Conservation (phyloP, 2,797 vertebrate genomes). For the Sternarchorhynchus goeldii region DNA sequence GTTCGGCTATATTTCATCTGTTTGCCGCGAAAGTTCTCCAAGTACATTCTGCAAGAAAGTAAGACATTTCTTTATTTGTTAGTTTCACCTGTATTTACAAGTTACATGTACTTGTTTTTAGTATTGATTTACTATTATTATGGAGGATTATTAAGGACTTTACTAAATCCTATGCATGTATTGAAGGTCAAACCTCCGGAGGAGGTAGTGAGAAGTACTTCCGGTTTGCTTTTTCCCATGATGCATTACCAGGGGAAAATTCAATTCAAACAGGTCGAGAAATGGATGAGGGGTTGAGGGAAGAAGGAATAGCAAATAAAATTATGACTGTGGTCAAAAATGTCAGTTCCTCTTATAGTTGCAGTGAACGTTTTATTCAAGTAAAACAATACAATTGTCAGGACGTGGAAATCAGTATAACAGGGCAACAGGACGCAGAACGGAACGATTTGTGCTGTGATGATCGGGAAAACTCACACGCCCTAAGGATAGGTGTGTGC, state of each 20-base stretch:
- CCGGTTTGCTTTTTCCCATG: conserved; percentile 66
- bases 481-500: background rate
- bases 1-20: too few relatives aligned
- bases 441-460: conserved; percentile 1
- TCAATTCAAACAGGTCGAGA: conserved; percentile 68
- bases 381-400: background rate
- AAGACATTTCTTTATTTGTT: too few relatives aligned
- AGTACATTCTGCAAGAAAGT: too few relatives aligned
- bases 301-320: background rate
- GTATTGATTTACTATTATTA: too few relatives aligned
- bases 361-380: background rate
- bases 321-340: conserved; percentile 13
- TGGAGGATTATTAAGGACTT: too few relatives aligned
- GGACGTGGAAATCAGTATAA: background rate
- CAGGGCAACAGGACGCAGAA: background rate
- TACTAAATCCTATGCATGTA: too few relatives aligned
- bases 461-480: background rate
- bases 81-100: too few relatives aligned
- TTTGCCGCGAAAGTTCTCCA: too few relatives aligned
- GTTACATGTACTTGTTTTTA: too few relatives aligned
- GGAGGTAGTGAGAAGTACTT: too few relatives aligned
- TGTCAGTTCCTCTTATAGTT: background rate
- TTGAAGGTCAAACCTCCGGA: too few relatives aligned
- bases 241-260: conserved; percentile 63
- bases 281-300: conserved; percentile 57